Evolutionary conservation across 2,888 invertebrate species (phyloP), one percentile per base, ranked within the genome.

Genomic region (Ormyrus labotus): DNA sequence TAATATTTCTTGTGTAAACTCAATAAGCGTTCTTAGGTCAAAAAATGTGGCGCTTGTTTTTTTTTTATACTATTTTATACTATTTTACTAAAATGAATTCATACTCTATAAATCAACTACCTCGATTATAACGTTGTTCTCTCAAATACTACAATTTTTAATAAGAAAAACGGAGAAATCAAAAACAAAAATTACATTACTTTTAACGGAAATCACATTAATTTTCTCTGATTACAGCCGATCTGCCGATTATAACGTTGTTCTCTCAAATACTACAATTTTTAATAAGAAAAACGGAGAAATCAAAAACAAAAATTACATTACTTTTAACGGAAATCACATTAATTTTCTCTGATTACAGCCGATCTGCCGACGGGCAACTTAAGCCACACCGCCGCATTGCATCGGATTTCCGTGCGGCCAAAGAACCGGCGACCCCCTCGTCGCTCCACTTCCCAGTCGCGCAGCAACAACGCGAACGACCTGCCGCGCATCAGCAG

Each of bases 341-440:
- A n/a, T 2, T 6, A 55, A 55, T 53, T 13, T 51, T 67, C 13
- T 9, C 5, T 13, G 34, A 34, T 67, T 68, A 63, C 84, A 90
- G 90, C 89, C 63, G 84, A 89, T 79, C 76, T 89, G 77, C 87
- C 89, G 78, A 86, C 86, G 74, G 87, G 84, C 57, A 87, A 86
- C 71, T 81, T 91, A 69, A 90, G 84, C 74, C 90, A 91, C 83
- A 89, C 88, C 9, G 91, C 91, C 45, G 91, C 91, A 2, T 87
- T 86, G 64, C 90, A 91, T 61, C 88, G 90, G 34, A 90, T 91
- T 69, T 88, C 89, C 5, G 89, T 90, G 9, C 86, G 90, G 2
- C 90, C 90, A 4, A 91, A 90, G 79, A 91, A 91, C 78, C 86
- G 90, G 5, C 85, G 90, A 53, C 90, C 89, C 0, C 90, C 90